Base-by-base conservation (phyloP, 2,113 vertebrate species). In the Pseudorasbora parva region DNA sequence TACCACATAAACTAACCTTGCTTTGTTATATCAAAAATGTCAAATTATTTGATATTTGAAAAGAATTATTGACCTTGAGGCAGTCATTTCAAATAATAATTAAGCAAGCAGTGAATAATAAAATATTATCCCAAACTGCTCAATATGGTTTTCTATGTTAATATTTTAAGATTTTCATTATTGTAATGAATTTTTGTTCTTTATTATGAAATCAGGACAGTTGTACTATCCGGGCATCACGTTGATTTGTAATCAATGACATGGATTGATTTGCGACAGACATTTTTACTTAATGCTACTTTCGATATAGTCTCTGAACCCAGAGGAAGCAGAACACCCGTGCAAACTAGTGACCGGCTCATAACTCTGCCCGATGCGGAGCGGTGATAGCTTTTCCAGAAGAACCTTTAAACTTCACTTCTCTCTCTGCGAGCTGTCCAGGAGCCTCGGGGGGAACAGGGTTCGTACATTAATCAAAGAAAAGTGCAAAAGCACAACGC, bases 371-470 rank as follows among this genome's bases (percentile, higher is more conserved):
- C 0, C 66, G 66, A 69, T 41, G 66, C 37, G 43, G 37, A 69
- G 66, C 37, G 33, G 33, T 69, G 66, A 69, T 69, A 43, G 66
- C 66, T 69, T 69, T 73, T 73, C 69, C 69, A 73, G 69, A 23
- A 73, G 69, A 73, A 43, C 41, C 69, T 73, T 73, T 73, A 73
- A 73, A 47, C 69, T 73, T 73, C 41, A 73, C 66, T 69, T 73
- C 41, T 45, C 69, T 72, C 43, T 73, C 69, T 47, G 69, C 41
- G 43, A 45, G 43, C 69, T 73, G 69, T 73, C 43, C 69, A 47
- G 43, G 69, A 73, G 23, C 69, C 69, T 73, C 23, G 7, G 11
- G 69, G 69, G 69, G 66, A 69, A 73, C 43, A 73, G 43, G n/a
- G 47, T 73, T 73, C 41, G 25, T 73, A 47, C 69, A 73, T 73